Evolutionary conservation across 2,888 invertebrate genomes (phyloP), one percentile per base, ranked within the genome.

Genomic region (Celastrina argiolus): DNA sequence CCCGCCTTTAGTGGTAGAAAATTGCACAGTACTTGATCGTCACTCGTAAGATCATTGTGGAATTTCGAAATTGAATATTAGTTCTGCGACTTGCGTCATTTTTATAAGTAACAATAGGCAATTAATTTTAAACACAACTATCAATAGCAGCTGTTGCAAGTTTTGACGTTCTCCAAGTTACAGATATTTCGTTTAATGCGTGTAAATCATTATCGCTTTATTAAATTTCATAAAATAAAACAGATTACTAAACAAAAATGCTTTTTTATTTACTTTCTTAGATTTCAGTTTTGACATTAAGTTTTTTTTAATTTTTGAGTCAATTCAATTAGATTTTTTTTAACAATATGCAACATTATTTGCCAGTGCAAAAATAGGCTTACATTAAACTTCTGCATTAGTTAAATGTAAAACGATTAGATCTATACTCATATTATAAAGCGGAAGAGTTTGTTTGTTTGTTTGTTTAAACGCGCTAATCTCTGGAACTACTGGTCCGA

Each of bases 1-100:
- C 1, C 14, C 22, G 51, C 51, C 22, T 51, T 22, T 51, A 26
- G 5, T 22, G 3, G 22, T 22, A 51, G 12, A 12, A 51, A 22
- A 51, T 51, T 26, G 51, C 51, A 12, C 10, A 51, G 14, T 26
- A 51, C 26, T 51, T 51, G 10, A 51, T 51, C 51, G 12, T 26
- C 22, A 26, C 22, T 22, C 12, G 1, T 22, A 51, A 22, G 51
- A 51, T 51, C 51, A 51, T 39, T 36, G 39, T 0, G 18, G 36
- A 39, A 39, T 61, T 61, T 61, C 36, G 39, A 61, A 39, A 61
- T 39, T 36, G 14, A 36, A 22, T 12, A 59, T 31, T 22, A 36
- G 12, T 22, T 39, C 31, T 61, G 22, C 61, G 18, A 61, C 59
- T 59, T 59, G 16, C 59, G 59, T 61, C 61, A 61, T 61, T 39